Evolutionary conservation across 2,113 vertebrate genomes (phyloP), one percentile per base, ranked within the genome.

Genomic region (Oryzias curvinotus): DNA sequence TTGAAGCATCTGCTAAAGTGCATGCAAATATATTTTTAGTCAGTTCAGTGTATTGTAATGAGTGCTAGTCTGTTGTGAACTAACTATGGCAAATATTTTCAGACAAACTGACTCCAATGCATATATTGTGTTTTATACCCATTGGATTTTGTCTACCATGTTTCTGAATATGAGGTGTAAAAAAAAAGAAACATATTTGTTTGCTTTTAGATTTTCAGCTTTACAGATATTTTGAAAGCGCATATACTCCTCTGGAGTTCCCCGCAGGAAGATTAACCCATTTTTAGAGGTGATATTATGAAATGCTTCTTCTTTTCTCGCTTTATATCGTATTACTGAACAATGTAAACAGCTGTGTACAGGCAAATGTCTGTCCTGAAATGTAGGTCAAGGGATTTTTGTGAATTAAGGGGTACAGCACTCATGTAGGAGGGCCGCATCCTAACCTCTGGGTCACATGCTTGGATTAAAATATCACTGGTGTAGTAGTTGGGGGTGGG

Each of bases 221-320:
- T 60, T 70, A 62, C 72, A 71, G 86, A 81, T 67, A 57, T 79
- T 76, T 58, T 78, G 48, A 87, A 89, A 85, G 71, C 76, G 56
- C 72, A 10, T 85, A 78, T 85, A 89, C 82, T 87, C 83, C 70
- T 77, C 46, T 82, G 36, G 64, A 80, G 66, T 62, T 77, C 44
- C 50, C 48, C 21, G 49, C 76, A 77, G 81, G 85, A 82, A 70
- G 89, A 88, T 88, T 88, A 85, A 81, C 75, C 76, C 83, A 82
- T 80, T 77, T 88, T 80, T 63, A 46, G 25, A 28, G 47, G 65
- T 65, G 55, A 63, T 50, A 70, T 65, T 44, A 42, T 57, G 19
- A 67, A 77, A 68, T 42, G 54, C 46, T 62, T 76, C 54, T 75
- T 87, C 30, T 52, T 76, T 68, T 60, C 61, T 59, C 62, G 67